These are phyloP conservation scores for Meloidogyne chitwoodi DNA, from an alignment of 1,140 invertebrate genomes.

Conservation along the genomic window DNA sequence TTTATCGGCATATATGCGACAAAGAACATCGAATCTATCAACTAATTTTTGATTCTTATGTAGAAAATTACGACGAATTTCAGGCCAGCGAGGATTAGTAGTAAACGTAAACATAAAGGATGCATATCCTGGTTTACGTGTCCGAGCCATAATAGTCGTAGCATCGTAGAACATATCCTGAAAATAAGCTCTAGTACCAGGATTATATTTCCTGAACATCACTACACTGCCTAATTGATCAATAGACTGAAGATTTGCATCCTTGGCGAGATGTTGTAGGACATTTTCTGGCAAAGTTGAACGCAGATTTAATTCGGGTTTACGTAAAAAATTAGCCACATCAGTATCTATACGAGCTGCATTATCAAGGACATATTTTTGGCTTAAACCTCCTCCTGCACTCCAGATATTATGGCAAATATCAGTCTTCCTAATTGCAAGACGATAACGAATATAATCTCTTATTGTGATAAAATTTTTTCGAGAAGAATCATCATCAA, in stretches of 20 bases:
- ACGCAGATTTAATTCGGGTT: neutral
- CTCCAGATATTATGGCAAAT: neutral
- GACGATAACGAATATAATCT: neutral
- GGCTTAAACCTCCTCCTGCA: neutral
- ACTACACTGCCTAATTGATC: neutral
- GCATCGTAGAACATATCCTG: neutral
- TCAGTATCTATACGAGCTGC: neutral
- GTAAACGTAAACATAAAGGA: constrained; percentile 3
- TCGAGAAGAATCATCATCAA: neutral
- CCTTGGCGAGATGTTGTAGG: neutral
- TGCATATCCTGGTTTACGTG: neutral
- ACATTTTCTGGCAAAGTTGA: neutral
- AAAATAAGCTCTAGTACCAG: neutral
- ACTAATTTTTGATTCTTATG: neutral
- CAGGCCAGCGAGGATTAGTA: neutral
- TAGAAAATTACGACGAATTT: neutral
- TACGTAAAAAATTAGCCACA: neutral
- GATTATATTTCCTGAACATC: neutral
- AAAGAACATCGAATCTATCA: neutral
- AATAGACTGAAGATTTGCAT: neutral
- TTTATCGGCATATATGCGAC: neutral
- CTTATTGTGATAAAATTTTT: neutral
- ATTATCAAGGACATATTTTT: neutral
- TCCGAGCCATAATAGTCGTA: neutral
- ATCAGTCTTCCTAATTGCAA: neutral